phyloP scores from a whole-genome alignment of 2,888 invertebrate genomes.

The Lomographa bimaculata region DNA sequence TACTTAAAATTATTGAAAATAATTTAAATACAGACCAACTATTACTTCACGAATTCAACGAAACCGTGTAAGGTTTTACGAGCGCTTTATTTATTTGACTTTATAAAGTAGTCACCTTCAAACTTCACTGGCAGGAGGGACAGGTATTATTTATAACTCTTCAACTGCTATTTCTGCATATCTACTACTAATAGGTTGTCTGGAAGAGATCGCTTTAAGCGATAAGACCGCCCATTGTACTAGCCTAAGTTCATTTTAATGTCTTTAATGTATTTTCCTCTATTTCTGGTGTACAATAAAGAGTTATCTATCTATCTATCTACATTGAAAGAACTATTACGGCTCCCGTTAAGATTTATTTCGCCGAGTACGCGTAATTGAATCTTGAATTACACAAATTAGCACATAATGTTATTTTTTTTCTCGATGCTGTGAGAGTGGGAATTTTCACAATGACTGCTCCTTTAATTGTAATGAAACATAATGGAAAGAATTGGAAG shows the following conservation, averaged over 20 bases:
- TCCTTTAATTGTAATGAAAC: constrained; percentile 60
- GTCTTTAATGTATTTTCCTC: too few species aligned
- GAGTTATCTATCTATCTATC: too few species aligned
- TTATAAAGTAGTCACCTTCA: constrained; percentile 8
- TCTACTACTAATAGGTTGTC: too few species aligned
- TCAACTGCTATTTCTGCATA: constrained; percentile 11
- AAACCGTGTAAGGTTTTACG: constrained; percentile 1
- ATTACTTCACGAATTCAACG: constrained; percentile 3
- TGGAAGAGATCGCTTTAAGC: too few species aligned
- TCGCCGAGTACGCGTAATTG: constrained; percentile 37
- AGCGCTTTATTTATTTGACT: constrained; percentile 8
- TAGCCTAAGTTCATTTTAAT: too few species aligned
- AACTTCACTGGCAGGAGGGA: constrained; percentile 6
- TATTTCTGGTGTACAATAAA: too few species aligned
- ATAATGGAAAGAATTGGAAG: constrained; percentile 52
- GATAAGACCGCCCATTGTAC: too few species aligned
- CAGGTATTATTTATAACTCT: constrained; percentile 9
- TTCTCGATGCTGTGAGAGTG: constrained; percentile 54
- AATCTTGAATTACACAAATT: constrained; percentile 57
- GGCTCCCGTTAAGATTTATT: constrained; percentile 31
- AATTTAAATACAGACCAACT: constrained; percentile 4
- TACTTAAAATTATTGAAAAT: background rate
- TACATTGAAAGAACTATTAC: too few species aligned
- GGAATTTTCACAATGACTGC: constrained; percentile 61
- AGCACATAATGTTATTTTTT: constrained; percentile 61